Percentiles rank a stretch among this genome's conserved stretches.
phyloP scores from a whole-genome alignment of 2,888 invertebrate genomes.

The Nymphalis c-album region DNA sequence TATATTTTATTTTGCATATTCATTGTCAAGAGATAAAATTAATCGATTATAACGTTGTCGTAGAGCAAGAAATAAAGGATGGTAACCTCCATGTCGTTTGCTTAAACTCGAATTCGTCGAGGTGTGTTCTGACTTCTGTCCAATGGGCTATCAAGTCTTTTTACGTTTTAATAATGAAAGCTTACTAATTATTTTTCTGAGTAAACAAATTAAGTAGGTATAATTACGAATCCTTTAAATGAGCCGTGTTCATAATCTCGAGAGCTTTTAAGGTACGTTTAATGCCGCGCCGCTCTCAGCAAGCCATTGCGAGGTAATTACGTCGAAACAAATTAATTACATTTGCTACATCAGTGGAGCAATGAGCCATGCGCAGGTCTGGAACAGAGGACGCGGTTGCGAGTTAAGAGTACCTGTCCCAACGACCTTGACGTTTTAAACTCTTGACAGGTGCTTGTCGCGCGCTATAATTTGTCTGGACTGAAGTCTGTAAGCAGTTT shows the following conservation, averaged over 20 bases:
- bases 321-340: constrained; percentile 3
- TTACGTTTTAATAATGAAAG: not conserved
- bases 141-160: too few species aligned
- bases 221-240: constrained; percentile 1
- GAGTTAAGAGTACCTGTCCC: not conserved
- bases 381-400: not conserved
- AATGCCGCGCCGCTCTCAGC: not conserved
- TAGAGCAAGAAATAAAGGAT: too few species aligned
- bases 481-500: too few species aligned
- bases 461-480: too few species aligned
- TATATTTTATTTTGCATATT: too few species aligned
- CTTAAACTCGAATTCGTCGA: too few species aligned
- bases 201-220: not conserved
- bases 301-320: not conserved
- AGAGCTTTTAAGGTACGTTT: not conserved
- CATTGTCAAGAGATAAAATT: too few species aligned
- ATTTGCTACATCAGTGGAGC: not conserved
- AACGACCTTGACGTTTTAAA: not conserved
- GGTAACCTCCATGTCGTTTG: too few species aligned
- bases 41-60: too few species aligned
- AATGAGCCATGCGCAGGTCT: not conserved
- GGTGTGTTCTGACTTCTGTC: too few species aligned
- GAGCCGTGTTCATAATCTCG: not conserved
- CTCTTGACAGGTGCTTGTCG: too few species aligned
- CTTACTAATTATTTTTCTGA: not conserved